Conservation (phyloP, 1,140 invertebrate species). For the Popillia japonica region DNA sequence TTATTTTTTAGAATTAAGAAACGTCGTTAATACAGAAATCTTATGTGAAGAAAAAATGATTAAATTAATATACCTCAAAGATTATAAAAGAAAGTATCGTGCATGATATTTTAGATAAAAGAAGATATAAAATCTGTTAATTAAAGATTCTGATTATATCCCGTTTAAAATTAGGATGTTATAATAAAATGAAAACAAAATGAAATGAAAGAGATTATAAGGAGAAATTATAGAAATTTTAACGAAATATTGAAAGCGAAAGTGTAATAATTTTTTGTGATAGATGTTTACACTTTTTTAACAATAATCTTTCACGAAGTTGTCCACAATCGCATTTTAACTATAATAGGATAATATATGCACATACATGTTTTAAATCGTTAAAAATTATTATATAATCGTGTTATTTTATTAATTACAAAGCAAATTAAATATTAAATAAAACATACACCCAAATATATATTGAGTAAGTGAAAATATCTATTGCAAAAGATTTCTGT, state of each 20-base stretch:
- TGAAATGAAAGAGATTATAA: background rate
- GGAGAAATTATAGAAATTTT: conserved; percentile 6
- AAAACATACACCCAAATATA: background rate
- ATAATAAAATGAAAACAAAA: conserved; percentile 5
- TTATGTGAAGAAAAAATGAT: conserved; percentile 36
- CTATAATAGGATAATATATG: conserved; percentile 6
- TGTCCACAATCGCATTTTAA: background rate
- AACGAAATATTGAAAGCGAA: background rate
- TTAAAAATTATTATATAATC: conserved; percentile 7
- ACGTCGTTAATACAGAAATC: conserved; percentile 39
- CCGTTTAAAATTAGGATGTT: conserved; percentile 26
- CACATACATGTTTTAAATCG: conserved; percentile 20
- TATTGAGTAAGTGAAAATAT: conserved; percentile 36
- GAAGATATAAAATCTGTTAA: conserved; percentile 36
- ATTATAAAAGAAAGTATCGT: conserved; percentile 36
- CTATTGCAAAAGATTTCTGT: conserved; percentile 43
- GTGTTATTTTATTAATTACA: conserved; percentile 5
- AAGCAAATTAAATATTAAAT: background rate
- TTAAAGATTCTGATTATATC: conserved; percentile 34
- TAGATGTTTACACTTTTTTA: conserved; percentile 31
- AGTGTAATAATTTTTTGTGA: conserved; percentile 35
- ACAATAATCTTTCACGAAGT: conserved; percentile 23
- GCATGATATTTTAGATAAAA: conserved; percentile 38
- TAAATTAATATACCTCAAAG: conserved; percentile 38
- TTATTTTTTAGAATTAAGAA: conserved; percentile 40